Conservation (phyloP, 2,888 invertebrate genomes). For the Cheilosia scutellata region DNA sequence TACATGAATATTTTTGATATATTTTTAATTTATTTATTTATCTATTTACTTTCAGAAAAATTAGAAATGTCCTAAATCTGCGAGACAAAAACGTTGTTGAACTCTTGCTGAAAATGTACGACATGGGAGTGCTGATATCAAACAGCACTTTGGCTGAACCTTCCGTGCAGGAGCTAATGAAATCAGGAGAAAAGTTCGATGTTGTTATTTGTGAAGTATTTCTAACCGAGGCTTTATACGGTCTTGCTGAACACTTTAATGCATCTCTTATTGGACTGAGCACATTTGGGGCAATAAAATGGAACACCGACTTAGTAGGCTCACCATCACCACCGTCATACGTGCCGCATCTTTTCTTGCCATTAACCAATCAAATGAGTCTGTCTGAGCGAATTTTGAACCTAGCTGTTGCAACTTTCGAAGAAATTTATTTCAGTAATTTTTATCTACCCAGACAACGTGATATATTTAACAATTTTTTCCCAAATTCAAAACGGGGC, state of each 20-base stretch:
- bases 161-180: slow-evolving; percentile 77
- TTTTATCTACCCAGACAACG: slow-evolving; percentile 81
- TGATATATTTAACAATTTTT: slow-evolving; percentile 78
- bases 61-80: background rate
- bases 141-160: slow-evolving; percentile 78
- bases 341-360: slow-evolving; percentile 79
- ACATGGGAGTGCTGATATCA: slow-evolving; percentile 78
- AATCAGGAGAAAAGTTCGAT: slow-evolving; percentile 82
- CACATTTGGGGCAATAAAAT: slow-evolving; percentile 80
- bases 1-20: too few relatives aligned
- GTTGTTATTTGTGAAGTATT: slow-evolving; percentile 83
- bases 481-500: slow-evolving; percentile 79
- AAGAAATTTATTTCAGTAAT: slow-evolving; percentile 77
- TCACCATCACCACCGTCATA: slow-evolving; percentile 82
- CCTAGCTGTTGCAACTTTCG: slow-evolving; percentile 78
- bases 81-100: background rate
- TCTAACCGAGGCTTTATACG: slow-evolving; percentile 82
- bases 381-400: slow-evolving; percentile 82
- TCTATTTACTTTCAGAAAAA: background rate
- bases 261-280: slow-evolving; percentile 81
- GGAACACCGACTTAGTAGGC: slow-evolving; percentile 81
- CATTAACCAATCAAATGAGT: slow-evolving; percentile 82
- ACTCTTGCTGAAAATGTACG: background rate
- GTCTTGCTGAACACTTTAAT: slow-evolving; percentile 81
- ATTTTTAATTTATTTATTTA: too few relatives aligned